These are phyloP conservation scores for Parazoanthus atlanticus DNA, from an alignment of 92 coral and sea anemone genomes.

Conservation along the genomic window DNA sequence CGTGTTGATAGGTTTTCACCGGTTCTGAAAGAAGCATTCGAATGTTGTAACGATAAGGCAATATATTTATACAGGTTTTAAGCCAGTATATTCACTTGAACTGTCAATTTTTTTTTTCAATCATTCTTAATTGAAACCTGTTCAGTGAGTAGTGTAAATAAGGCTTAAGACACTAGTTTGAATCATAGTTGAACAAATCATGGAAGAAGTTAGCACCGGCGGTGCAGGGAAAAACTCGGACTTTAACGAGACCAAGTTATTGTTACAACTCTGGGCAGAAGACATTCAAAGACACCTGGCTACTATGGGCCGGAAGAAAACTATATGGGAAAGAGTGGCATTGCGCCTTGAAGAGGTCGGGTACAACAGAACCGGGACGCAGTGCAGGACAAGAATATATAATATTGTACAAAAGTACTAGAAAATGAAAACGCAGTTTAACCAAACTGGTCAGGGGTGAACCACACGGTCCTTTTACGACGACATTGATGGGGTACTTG, in stretches of 20 bases:
- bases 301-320: conserved; percentile 37
- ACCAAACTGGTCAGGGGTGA: no score
- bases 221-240: conserved; percentile 35
- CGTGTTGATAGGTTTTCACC: no score
- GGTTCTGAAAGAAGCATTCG: no score
- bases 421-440: not conserved
- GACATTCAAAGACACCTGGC: conserved; percentile 17
- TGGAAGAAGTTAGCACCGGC: not conserved
- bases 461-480: no score
- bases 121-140: no score
- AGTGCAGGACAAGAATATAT: conserved; percentile 32
- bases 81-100: no score
- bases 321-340: conserved; percentile 30
- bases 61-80: no score
- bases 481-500: no score
- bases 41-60: no score
- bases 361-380: conserved; percentile 36
- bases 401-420: conserved; percentile 35
- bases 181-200: not conserved
- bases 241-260: conserved; percentile 26
- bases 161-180: conserved; percentile 33
- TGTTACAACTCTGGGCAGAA: conserved; percentile 24
- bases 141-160: no score
- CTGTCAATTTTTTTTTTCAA: no score
- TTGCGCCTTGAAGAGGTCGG: conserved; percentile 31